Conservation (phyloP, 1,140 invertebrate genomes). For the Calliphora vicina region DNA sequence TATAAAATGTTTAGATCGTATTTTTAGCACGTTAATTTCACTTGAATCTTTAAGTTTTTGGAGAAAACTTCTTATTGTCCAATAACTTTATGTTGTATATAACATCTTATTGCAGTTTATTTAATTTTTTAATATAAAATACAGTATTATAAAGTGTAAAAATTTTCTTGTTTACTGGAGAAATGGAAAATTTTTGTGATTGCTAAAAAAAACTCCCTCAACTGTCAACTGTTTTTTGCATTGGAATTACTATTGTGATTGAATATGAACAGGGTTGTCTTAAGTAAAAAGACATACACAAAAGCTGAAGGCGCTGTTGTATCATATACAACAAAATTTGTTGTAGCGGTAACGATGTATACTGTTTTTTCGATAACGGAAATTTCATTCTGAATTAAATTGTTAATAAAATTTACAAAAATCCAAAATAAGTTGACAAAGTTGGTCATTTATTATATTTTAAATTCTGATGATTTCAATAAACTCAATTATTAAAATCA, state of each 20-base stretch:
- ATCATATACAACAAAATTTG: too few species aligned
- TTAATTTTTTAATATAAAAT: neutral
- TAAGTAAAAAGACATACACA: neutral
- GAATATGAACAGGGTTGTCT: neutral
- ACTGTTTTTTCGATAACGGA: too few species aligned
- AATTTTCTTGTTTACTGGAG: slow-evolving; percentile 6
- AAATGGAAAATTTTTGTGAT: neutral
- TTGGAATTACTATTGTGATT: neutral
- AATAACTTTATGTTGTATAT: neutral
- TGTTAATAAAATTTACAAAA: too few species aligned
- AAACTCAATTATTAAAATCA: too few species aligned
- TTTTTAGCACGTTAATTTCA: neutral
- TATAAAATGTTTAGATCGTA: neutral
- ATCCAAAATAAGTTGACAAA: too few species aligned
- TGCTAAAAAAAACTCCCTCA: slow-evolving; percentile 13
- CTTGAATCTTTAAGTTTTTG: neutral
- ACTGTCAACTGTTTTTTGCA: neutral
- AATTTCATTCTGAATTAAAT: too few species aligned
- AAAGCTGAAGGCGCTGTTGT: too few species aligned
- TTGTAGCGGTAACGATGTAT: too few species aligned
- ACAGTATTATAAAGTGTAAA: neutral
- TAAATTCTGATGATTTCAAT: too few species aligned
- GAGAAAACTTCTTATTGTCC: neutral
- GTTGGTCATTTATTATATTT: too few species aligned
- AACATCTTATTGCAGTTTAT: neutral